Evolutionary conservation across 1,140 invertebrate genomes (phyloP).

Genomic region (Listronotus oregonensis): DNA sequence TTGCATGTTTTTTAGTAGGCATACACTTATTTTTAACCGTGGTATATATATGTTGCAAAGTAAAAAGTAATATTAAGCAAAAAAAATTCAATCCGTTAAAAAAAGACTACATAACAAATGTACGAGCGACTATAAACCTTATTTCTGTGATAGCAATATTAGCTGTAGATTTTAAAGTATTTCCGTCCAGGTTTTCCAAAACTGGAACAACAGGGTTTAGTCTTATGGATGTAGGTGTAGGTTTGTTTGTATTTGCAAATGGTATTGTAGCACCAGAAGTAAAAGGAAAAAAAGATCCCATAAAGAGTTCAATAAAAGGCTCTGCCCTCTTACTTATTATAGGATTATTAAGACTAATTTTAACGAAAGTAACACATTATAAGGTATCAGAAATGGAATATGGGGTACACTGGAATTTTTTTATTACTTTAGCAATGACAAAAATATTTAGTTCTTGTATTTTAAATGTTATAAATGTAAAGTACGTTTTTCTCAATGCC

Average conservation of each 20-base stretch:
- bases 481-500: constrained; percentile 49
- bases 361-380: constrained; percentile 75
- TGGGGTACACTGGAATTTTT: constrained; percentile 97
- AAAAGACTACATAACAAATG: constrained; percentile 67
- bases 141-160: constrained; percentile 83
- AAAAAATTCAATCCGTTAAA: constrained; percentile 44
- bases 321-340: constrained; percentile 66
- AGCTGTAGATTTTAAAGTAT: constrained; percentile 89
- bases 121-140: constrained; percentile 72
- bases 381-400: constrained; percentile 89
- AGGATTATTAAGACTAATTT: constrained; percentile 70
- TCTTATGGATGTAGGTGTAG: constrained; percentile 94
- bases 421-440: constrained; percentile 85
- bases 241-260: constrained; percentile 85
- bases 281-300: constrained; percentile 53
- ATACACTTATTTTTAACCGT: constrained; percentile 20
- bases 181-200: constrained; percentile 85
- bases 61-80: constrained; percentile 7
- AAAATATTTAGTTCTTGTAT: constrained; percentile 73
- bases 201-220: constrained; percentile 85
- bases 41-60: constrained; percentile 4
- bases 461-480: constrained; percentile 58
- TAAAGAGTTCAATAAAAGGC: constrained; percentile 53
- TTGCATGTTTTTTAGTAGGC: constrained; percentile 26
- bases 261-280: constrained; percentile 72